Evolutionary conservation across 2,888 invertebrate species (phyloP).

Genomic region (Teleiodes luculella): DNA sequence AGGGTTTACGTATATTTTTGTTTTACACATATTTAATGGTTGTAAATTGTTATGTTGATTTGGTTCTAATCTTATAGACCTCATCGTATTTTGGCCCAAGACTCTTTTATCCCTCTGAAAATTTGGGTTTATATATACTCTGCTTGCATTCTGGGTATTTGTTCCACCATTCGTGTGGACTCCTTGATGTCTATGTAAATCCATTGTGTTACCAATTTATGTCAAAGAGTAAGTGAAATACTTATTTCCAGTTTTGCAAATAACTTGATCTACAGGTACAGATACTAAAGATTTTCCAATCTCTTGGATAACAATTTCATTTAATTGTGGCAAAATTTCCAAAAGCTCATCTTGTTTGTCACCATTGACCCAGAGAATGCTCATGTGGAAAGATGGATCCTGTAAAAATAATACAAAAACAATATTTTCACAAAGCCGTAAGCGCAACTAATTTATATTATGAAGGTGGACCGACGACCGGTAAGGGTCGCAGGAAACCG

Average conservation of each 20-base stretch:
- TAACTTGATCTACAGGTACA: conserved; percentile 74
- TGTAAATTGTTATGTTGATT: conserved; percentile 14
- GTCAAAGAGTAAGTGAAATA: conserved; percentile 78
- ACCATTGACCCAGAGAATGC: conserved; percentile 88
- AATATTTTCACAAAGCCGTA: too few relatives aligned
- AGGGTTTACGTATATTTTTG: conserved; percentile 72
- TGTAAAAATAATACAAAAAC: conserved; percentile 60
- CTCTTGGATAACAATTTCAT: conserved; percentile 52
- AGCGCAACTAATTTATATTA: too few relatives aligned
- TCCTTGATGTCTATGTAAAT: conserved; percentile 8
- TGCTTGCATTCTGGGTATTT: conserved; percentile 30
- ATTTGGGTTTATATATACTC: conserved; percentile 67
- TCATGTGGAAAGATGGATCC: conserved; percentile 91
- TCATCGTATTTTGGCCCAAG: conserved; percentile 26
- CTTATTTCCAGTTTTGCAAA: conserved; percentile 88
- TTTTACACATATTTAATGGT: conserved; percentile 23
- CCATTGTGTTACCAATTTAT: conserved; percentile 37
- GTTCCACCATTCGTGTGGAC: neutral
- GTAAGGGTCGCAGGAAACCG: too few relatives aligned
- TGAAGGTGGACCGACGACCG: too few relatives aligned
- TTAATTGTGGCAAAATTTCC: conserved; percentile 69
- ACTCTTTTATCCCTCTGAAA: conserved; percentile 41
- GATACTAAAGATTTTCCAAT: conserved; percentile 53
- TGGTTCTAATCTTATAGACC: conserved; percentile 60
- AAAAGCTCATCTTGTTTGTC: conserved; percentile 77